phyloP scores from a whole-genome alignment of 2,888 invertebrate genomes.

The Chloroclysta siterata region DNA sequence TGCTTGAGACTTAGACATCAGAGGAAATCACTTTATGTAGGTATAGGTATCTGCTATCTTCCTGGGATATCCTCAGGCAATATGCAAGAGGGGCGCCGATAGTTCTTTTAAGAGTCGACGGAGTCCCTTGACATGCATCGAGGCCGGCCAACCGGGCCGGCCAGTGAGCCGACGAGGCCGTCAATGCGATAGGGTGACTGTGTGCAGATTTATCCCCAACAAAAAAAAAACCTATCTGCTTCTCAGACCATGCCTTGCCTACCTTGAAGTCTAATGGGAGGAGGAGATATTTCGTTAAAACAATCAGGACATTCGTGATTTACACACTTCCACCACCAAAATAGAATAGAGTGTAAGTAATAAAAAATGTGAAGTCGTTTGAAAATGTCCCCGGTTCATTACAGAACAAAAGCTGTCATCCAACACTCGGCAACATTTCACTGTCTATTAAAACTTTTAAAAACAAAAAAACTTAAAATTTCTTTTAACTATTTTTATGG shows the following conservation, averaged over 20 bases:
- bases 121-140: too few species aligned
- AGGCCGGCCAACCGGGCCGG: too few species aligned
- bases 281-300: neutral
- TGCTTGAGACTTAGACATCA: too few species aligned
- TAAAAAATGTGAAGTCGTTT: slow-evolving; percentile 74
- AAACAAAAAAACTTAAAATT: slow-evolving; percentile 64
- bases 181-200: too few species aligned
- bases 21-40: too few species aligned
- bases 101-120: too few species aligned
- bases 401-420: slow-evolving; percentile 84
- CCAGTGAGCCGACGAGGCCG: too few species aligned
- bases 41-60: too few species aligned
- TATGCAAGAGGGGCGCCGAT: too few species aligned
- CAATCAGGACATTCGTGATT: slow-evolving; percentile 27
- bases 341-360: slow-evolving; percentile 72
- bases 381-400: slow-evolving; percentile 80
- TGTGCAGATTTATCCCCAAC: too few species aligned
- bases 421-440: slow-evolving; percentile 83
- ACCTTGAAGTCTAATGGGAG: neutral
- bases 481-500: slow-evolving; percentile 84
- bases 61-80: too few species aligned
- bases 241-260: neutral
- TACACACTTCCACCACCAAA: slow-evolving; percentile 53
- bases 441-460: slow-evolving; percentile 76
- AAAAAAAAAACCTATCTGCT: too few species aligned